Conservation (phyloP, 2,113 vertebrate genomes). For the Alouatta palliata region DNA sequence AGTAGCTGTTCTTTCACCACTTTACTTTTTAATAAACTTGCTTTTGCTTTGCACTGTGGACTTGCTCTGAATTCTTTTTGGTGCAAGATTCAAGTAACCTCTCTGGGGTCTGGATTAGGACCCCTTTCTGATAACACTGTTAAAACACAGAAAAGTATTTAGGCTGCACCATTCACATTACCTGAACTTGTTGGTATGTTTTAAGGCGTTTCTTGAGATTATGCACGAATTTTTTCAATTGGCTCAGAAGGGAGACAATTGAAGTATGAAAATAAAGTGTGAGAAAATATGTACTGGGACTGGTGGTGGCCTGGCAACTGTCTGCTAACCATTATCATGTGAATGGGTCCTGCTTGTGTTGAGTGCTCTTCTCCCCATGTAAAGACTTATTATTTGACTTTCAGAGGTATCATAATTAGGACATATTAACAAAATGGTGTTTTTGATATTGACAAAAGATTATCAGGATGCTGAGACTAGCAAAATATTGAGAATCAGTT, state of each 20-base stretch:
- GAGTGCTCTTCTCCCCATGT: neutral
- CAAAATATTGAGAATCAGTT: neutral
- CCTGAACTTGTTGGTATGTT: neutral
- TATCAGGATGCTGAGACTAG: neutral
- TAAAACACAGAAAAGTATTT: neutral
- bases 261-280: neutral
- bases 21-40: too few relatives aligned
- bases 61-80: too few relatives aligned
- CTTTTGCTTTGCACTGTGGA: too few relatives aligned
- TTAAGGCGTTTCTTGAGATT: neutral
- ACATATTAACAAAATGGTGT: neutral
- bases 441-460: neutral
- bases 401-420: neutral
- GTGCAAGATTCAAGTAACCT: too few relatives aligned
- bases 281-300: neutral
- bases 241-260: neutral
- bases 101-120: too few relatives aligned
- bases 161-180: neutral
- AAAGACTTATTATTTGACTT: conserved; percentile 4
- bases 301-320: conserved; percentile 5
- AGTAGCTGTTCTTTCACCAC: too few relatives aligned
- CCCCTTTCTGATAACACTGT: neutral
- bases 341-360: neutral
- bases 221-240: neutral
- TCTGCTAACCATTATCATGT: neutral